These are phyloP conservation scores for Carcinoscorpius rotundicauda DNA, from an alignment of 1,140 invertebrate species.

Conservation along the genomic window DNA sequence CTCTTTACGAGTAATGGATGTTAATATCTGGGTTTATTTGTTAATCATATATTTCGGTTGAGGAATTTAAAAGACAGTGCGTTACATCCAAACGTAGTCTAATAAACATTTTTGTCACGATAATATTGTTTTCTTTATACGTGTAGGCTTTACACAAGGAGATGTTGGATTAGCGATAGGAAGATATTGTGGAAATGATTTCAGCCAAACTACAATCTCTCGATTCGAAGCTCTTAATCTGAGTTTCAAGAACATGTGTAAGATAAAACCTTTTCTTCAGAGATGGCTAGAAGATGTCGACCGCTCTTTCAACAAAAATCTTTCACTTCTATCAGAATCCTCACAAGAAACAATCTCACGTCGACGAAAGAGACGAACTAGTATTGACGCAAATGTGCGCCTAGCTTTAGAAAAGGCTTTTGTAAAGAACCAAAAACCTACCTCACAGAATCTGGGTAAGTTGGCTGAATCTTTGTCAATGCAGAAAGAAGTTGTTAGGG, in stretches of 20 bases:
- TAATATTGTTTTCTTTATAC: constrained; percentile 1
- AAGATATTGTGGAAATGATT: constrained; percentile 84
- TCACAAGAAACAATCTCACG: constrained; percentile 87
- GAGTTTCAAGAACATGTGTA: constrained; percentile 76
- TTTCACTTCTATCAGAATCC: constrained; percentile 36
- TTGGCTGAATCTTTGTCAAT: constrained; percentile 81
- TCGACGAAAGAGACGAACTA: constrained; percentile 90
- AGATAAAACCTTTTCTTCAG: constrained; percentile 83
- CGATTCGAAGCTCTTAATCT: too few species aligned
- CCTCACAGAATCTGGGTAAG: constrained; percentile 84
- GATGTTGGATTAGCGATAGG: constrained; percentile 48
- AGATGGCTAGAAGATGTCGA: constrained; percentile 97
- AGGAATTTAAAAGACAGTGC: too few species aligned
- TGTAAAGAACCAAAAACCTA: constrained; percentile 87
- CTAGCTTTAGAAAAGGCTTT: constrained; percentile 88
- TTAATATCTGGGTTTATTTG: too few species aligned
- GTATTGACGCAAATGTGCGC: constrained; percentile 86
- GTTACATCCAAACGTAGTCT: not conserved
- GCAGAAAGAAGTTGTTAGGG: constrained; percentile 63
- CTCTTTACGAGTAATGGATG: too few species aligned
- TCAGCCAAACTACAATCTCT: constrained; percentile 98
- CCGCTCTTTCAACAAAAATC: constrained; percentile 55
- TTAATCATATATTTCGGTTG: too few species aligned
- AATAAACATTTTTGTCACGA: not conserved
- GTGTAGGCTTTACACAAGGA: constrained; percentile 65